Percentiles rank a stretch among this genome's conserved stretches.
Evolutionary conservation across 2,113 vertebrate species (phyloP).

Genomic region (Picathartes gymnocephalus): DNA sequence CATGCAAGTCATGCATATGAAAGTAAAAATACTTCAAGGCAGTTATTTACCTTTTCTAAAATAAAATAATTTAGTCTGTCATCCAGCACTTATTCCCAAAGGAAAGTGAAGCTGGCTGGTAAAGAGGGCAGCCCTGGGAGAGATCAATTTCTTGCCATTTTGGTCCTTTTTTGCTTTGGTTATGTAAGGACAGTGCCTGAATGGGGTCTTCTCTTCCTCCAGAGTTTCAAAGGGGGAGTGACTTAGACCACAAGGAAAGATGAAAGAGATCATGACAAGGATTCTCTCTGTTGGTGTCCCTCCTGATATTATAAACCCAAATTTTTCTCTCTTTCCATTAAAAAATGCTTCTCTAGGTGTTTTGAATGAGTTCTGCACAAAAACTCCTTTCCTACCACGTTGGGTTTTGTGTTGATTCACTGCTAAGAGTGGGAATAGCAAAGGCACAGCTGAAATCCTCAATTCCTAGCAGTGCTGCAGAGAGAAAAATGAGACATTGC

Average conservation of each 20-base stretch:
- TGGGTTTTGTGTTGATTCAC: not conserved
- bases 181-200: not conserved
- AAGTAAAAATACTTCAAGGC: not conserved
- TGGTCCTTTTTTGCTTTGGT: not conserved
- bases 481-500: not conserved
- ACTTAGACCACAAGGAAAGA: not conserved
- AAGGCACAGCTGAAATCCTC: slow-evolving; percentile 9
- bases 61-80: not conserved
- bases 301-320: not conserved
- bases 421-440: not conserved
- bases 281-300: not conserved
- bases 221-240: not conserved
- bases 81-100: not conserved
- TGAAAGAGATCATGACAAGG: not conserved
- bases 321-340: no score
- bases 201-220: not conserved
- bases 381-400: not conserved
- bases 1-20: not conserved
- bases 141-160: not conserved
- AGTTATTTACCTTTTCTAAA: not conserved
- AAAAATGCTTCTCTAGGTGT: not conserved
- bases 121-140: not conserved
- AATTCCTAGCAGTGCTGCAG: not conserved
- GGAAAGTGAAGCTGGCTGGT: not conserved
- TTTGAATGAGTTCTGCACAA: not conserved